phyloP scores from a whole-genome alignment of 2,113 vertebrate genomes.

The Uropsilus gracilis region DNA sequence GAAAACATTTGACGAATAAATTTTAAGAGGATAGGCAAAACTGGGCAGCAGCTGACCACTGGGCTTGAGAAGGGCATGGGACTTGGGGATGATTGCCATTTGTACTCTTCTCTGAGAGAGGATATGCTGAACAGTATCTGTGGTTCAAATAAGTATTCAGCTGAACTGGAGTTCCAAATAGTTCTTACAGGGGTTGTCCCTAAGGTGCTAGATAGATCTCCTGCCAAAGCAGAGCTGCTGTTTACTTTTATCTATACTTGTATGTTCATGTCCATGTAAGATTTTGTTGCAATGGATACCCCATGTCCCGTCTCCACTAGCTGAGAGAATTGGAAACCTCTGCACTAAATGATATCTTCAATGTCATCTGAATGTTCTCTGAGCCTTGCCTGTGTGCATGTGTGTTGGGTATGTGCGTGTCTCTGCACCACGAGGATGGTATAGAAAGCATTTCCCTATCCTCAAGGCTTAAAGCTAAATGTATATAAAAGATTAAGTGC shows the following conservation, averaged over 20 bases:
- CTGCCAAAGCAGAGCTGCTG: neutral
- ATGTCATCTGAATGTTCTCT: neutral
- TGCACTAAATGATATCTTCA: neutral
- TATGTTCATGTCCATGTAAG: neutral
- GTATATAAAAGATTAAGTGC: neutral
- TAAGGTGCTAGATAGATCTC: no score
- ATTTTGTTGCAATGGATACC: neutral
- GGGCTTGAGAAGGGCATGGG: neutral
- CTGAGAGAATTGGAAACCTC: constrained; percentile 24
- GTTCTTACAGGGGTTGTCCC: neutral
- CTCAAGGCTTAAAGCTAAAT: neutral
- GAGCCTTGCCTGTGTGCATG: neutral
- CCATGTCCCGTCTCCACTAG: neutral
- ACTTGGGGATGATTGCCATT: neutral
- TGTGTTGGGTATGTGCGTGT: neutral
- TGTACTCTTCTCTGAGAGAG: neutral
- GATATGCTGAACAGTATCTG: neutral
- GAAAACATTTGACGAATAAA: neutral
- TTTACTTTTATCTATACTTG: neutral
- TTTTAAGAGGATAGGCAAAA: constrained; percentile 25
- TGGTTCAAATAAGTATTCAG: neutral
- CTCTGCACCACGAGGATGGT: neutral
- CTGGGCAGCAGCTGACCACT: neutral
- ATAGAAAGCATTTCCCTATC: neutral
- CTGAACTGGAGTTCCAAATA: neutral